Base-by-base conservation (phyloP, 1,140 invertebrate species). In the Calephelis nemesis region DNA sequence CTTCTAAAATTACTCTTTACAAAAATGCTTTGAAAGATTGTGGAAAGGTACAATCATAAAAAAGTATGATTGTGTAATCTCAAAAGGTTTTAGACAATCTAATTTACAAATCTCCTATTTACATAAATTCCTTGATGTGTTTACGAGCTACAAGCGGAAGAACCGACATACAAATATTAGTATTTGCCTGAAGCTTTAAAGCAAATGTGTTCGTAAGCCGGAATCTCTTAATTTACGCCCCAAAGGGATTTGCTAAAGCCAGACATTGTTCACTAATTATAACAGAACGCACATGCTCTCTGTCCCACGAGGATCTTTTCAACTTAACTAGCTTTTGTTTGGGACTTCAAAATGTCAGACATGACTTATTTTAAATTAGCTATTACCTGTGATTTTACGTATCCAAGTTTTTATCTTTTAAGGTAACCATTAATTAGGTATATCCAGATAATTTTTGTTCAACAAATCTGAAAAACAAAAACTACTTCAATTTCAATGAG, bases 191-290 rank as follows among this genome's bases (percentile, higher is more conserved):
- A 62, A 73, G 71, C 74, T 87, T 82, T 81, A 84, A 81, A 74
- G 75, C 76, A 83, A 86, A 87, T 82, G 84, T 88, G 83, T 88
- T 74, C 78, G 73, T 87, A 88, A 90, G 82, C 88, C 81, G 66
- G 82, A 87, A 89, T 91, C 87, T 91, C 87, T 91, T 91, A 91
- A 91, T 91, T 91, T 91, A 91, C 85, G 87, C 84, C 88, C 88
- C 84, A 79, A 87, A 87, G 84, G 88, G 88, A 91, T 91, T 91
- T 89, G 79, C 79, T 85, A 88, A 91, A 91, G 87, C 88, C 85
- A 91, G 89, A 91, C 88, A 89, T 88, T 89, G 88, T 86, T 88
- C 85, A 85, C 88, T 91, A 91, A 91, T 91, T 91, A 91, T 91
- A 88, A 91, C 85, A 75, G 82, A 84, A 74, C 82, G 79, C 88